Evolutionary conservation across 2,888 invertebrate species (phyloP), one percentile per base, ranked within the genome.

Genomic region (Alcis repandata): DNA sequence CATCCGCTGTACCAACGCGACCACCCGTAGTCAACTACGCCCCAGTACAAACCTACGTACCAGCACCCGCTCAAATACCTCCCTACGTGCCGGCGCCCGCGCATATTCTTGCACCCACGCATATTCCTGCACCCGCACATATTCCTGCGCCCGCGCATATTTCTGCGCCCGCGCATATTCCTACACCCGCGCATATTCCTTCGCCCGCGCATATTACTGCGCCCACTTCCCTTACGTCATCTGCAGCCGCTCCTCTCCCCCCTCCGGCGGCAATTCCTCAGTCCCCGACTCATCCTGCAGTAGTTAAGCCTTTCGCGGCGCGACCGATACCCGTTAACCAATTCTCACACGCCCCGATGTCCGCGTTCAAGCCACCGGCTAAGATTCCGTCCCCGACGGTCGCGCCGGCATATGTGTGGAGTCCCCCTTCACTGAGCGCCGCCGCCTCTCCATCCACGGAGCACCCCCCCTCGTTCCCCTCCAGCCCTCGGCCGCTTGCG

Each of bases 341-440:
- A 74, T 97, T 97, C 78, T 96, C 95, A 22, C 97, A 97, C 81
- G 96, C 96, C 0, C 96, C 96, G 0, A 95, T 96, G 91, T 96
- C 96, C 10, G 96, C 96, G 3, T 97, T 97, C 78, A 95, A 95
- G 71, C 96, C 96, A 0, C 93, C 92, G 65, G 89, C 92, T 63
- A 93, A 88, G 72, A 87, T 88, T 63, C 79, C 80, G 32, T 93
- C 89, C 9, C 92, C 93, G 4, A 85, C 82, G 8, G 75, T 76
- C 22, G 85, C 88, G 10, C 85, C 87, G 1, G 78, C 89, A 0
- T 86, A 86, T 72, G 78, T 93, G 27, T 93, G 93, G 93, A 90
- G 89, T 72, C 92, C 94, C 0, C 90, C 93, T 1, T 91, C 93
- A 15, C 73, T 86, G 20, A 65, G 65, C 36, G 81, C 80, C 61